phyloP scores from a whole-genome alignment of 1,140 invertebrate species.

The Orius laevigatus region DNA sequence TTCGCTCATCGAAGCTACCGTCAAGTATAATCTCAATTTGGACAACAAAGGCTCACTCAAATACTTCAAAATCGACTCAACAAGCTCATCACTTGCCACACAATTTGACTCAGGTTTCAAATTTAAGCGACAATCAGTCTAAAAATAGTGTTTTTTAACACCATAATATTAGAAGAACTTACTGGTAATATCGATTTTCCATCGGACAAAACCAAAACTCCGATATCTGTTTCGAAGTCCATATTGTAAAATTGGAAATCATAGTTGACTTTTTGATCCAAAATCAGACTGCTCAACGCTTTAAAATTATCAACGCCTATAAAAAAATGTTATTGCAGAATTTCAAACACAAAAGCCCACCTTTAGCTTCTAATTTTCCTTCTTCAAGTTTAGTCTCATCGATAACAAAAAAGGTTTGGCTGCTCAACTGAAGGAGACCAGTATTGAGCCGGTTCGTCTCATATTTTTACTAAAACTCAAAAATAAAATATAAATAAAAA shows the following conservation, averaged over 20 bases:
- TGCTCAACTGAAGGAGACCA: constrained; percentile 65
- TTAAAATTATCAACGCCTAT: constrained; percentile 36
- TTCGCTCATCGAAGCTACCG: constrained; percentile 36
- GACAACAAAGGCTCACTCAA: constrained; percentile 49
- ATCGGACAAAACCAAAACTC: constrained; percentile 66
- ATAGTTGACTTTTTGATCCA: constrained; percentile 62
- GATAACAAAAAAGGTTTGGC: constrained; percentile 64
- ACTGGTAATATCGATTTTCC: constrained; percentile 69
- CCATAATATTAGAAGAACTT: constrained; percentile 23
- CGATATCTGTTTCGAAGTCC: constrained; percentile 64
- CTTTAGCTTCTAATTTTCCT: constrained; percentile 53
- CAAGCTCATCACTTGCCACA: constrained; percentile 33
- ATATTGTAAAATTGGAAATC: constrained; percentile 76
- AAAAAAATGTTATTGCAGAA: constrained; percentile 14
- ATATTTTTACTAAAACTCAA: constrained; percentile 66
- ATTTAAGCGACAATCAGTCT: constrained; percentile 45
- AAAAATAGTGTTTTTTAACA: constrained; percentile 20
- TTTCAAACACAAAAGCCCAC: constrained; percentile 26
- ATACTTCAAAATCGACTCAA: constrained; percentile 46
- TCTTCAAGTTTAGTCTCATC: constrained; percentile 68
- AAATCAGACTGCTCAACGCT: constrained; percentile 54
- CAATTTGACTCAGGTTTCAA: constrained; percentile 35
- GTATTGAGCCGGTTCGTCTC: constrained; percentile 61
- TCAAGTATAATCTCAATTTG: constrained; percentile 52
- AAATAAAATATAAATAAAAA: constrained; percentile 26